phyloP scores from a whole-genome alignment of 2,888 invertebrate genomes.

The Nycteola revayana region DNA sequence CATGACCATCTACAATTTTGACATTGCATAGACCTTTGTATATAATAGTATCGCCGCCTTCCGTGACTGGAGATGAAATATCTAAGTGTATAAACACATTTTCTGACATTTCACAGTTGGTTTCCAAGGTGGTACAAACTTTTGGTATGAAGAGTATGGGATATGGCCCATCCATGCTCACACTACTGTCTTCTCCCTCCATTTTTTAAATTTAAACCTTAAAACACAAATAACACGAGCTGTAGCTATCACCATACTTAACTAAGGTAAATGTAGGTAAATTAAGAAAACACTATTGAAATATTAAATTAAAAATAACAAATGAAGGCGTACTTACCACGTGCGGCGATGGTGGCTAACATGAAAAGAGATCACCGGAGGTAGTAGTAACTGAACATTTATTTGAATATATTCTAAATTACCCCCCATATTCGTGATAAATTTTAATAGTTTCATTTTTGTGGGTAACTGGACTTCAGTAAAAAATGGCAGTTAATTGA shows the following conservation, averaged over 20 bases:
- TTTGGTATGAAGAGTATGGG: conserved; percentile 64
- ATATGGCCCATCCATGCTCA: conserved; percentile 41
- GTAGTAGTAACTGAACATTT: conserved; percentile 34
- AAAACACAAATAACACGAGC: conserved; percentile 19
- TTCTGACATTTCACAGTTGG: conserved; percentile 50
- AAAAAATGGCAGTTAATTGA: too few relatives aligned
- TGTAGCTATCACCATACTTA: conserved; percentile 1
- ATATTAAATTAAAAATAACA: conserved; percentile 29
- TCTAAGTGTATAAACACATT: conserved; percentile 60
- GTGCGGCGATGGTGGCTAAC: conserved; percentile 44
- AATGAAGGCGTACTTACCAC: conserved; percentile 56
- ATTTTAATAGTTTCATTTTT: conserved; percentile 7
- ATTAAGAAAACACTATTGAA: conserved; percentile 40
- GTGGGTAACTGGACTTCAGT: conserved; percentile 12
- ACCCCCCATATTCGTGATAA: conserved; percentile 37
- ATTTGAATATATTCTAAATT: conserved; percentile 29
- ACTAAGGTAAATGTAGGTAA: conserved; percentile 44
- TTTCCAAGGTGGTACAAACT: conserved; percentile 54
- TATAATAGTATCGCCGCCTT: conserved; percentile 53
- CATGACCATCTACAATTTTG: conserved; percentile 53
- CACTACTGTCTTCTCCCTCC: conserved; percentile 39
- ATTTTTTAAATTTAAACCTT: conserved; percentile 42
- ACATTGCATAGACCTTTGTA: conserved; percentile 65
- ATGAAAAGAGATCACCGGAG: conserved; percentile 40
- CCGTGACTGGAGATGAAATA: conserved; percentile 55